Conservation (phyloP, 2,888 invertebrate species). For the Melanophora roralis region DNA sequence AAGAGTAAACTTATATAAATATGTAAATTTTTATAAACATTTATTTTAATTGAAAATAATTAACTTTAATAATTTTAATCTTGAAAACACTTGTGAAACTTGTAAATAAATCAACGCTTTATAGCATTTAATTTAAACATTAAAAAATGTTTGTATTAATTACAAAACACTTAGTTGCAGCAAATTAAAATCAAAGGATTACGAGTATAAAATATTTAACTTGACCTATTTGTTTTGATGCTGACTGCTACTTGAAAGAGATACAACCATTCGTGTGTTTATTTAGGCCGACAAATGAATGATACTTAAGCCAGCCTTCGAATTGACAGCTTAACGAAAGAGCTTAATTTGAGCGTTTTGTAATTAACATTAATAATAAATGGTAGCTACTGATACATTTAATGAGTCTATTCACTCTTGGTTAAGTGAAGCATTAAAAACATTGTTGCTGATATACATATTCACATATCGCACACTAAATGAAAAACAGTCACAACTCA, state of each 20-base stretch:
- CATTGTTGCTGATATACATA: background rate
- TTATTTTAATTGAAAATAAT: slow-evolving; percentile 9
- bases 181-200: background rate
- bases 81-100: background rate
- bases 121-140: slow-evolving; percentile 22
- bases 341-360: slow-evolving; percentile 53
- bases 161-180: background rate
- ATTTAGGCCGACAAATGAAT: background rate
- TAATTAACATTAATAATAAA: slow-evolving; percentile 51
- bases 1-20: no score
- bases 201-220: background rate
- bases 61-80: background rate
- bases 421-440: background rate
- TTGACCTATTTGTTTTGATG: slow-evolving; percentile 33
- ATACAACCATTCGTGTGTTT: background rate
- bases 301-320: background rate
- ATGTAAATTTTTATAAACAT: background rate
- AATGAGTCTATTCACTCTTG: background rate
- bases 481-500: no score
- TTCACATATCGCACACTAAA: background rate
- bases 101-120: slow-evolving; percentile 40
- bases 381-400: slow-evolving; percentile 44
- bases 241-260: background rate
- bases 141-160: slow-evolving; percentile 29
- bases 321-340: slow-evolving; percentile 44